These are phyloP conservation scores for Oreochromis spilurus DNA, from an alignment of 2,113 vertebrate species.

Conservation along the genomic window DNA sequence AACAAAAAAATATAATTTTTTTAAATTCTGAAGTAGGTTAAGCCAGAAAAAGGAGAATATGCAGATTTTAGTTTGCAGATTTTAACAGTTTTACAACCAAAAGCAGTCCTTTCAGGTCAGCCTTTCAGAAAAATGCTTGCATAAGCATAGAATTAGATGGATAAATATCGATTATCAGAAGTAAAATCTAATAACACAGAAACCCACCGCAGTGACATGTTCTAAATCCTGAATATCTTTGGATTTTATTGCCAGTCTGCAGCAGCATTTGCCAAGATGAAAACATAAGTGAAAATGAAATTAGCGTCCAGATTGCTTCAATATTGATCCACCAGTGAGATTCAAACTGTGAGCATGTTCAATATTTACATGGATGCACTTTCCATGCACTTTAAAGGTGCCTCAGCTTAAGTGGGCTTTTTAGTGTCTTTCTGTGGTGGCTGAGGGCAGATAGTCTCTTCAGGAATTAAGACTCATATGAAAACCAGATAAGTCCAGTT, in stretches of 20 bases:
- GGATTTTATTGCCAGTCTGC: background rate
- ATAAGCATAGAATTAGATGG: background rate
- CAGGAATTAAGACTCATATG: background rate
- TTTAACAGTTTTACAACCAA: background rate
- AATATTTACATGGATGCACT: conserved; percentile 62
- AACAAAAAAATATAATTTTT: background rate
- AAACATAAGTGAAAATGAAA: conserved; percentile 50
- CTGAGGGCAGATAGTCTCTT: background rate
- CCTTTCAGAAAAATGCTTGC: background rate
- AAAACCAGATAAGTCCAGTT: background rate
- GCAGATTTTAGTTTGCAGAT: background rate
- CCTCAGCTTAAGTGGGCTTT: conserved; percentile 40
- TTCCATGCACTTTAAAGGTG: conserved; percentile 53
- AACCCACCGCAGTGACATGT: background rate
- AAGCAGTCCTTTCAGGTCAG: background rate
- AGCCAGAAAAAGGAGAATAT: background rate
- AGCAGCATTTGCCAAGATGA: conserved; percentile 6
- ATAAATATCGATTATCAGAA: background rate
- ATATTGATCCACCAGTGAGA: conserved; percentile 59
- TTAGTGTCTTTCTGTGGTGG: conserved; percentile 13
- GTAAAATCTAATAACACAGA: background rate
- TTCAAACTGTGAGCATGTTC: conserved; percentile 32
- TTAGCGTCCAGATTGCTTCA: conserved; percentile 49
- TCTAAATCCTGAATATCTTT: background rate
- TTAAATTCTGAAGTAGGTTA: background rate